Conservation (phyloP, 2,797 vertebrate genomes). For the Enteromius anoplus region DNA sequence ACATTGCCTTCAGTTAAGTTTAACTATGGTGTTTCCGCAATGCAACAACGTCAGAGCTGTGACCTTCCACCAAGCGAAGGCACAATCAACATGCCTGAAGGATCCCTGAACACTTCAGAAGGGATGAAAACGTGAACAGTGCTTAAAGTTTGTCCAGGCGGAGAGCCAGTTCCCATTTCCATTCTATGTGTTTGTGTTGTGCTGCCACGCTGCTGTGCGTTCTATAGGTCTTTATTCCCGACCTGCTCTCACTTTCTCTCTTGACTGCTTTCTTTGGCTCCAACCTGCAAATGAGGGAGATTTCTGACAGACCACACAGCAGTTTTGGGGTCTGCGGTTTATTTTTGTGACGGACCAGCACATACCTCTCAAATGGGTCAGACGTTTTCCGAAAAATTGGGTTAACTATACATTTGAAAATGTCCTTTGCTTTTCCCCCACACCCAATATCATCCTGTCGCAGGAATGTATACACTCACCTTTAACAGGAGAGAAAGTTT, state of each 20-base stretch:
- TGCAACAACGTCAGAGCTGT: not conserved
- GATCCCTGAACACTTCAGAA: conserved; percentile 29
- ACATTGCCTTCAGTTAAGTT: not conserved
- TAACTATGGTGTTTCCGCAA: conserved; percentile 7
- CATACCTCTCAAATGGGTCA: conserved; percentile 72
- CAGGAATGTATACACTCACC: conserved; percentile 60
- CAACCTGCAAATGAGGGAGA: conserved; percentile 74
- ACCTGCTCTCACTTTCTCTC: conserved; percentile 72
- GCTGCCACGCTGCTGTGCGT: conserved; percentile 60
- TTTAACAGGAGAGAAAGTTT: conserved; percentile 11
- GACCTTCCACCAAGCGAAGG: conserved; percentile 9
- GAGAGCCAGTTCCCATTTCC: conserved; percentile 42
- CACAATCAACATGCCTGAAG: conserved; percentile 26
- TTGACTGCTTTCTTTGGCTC: conserved; percentile 77
- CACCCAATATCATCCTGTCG: conserved; percentile 57
- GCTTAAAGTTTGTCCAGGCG: conserved; percentile 26
- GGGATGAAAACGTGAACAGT: conserved; percentile 29
- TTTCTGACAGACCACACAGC: conserved; percentile 82
- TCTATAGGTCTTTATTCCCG: conserved; percentile 71
- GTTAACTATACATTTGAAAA: conserved; percentile 68
- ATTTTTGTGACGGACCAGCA: conserved; percentile 70
- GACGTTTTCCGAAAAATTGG: conserved; percentile 70
- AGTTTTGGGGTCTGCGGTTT: conserved; percentile 72
- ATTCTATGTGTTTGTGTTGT: conserved; percentile 24
- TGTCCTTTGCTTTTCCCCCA: conserved; percentile 48